Evolutionary conservation across 64 coral and sea anemone species (phyloP).

Genomic region (Dendronephthya gigantea): DNA sequence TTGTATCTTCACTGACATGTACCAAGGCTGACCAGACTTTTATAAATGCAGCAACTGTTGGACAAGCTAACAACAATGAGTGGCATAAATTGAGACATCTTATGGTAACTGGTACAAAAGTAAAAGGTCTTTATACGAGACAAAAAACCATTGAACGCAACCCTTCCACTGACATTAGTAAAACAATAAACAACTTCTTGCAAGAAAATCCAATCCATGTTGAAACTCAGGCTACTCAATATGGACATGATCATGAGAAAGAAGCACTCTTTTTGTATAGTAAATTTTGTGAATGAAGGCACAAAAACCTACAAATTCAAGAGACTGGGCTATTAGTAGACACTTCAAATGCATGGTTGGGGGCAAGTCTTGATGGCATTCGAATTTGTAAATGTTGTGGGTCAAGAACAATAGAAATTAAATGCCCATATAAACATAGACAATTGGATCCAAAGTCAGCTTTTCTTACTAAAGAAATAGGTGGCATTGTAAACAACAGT

Average conservation of each 20-base stretch:
- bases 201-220: neutral
- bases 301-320: constrained; percentile 4
- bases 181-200: neutral
- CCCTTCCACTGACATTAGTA: neutral
- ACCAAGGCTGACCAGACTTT: constrained; percentile 18
- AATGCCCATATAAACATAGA: neutral
- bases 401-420: neutral
- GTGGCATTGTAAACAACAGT: neutral
- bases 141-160: neutral
- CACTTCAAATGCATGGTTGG: neutral
- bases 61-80: constrained; percentile 23
- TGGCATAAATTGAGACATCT: neutral
- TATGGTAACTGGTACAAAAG: neutral
- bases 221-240: neutral
- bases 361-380: neutral
- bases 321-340: neutral
- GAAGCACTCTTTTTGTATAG: neutral
- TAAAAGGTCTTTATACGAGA: constrained; percentile 4
- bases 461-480: neutral
- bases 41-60: constrained; percentile 37
- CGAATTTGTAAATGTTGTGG: neutral
- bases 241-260: neutral
- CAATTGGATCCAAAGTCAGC: neutral
- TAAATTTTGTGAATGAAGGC: neutral
- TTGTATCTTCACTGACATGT: neutral